Evolutionary conservation across 2,888 invertebrate genomes (phyloP), one percentile per base, ranked within the genome.

Genomic region (Drosophila villosipedis): DNA sequence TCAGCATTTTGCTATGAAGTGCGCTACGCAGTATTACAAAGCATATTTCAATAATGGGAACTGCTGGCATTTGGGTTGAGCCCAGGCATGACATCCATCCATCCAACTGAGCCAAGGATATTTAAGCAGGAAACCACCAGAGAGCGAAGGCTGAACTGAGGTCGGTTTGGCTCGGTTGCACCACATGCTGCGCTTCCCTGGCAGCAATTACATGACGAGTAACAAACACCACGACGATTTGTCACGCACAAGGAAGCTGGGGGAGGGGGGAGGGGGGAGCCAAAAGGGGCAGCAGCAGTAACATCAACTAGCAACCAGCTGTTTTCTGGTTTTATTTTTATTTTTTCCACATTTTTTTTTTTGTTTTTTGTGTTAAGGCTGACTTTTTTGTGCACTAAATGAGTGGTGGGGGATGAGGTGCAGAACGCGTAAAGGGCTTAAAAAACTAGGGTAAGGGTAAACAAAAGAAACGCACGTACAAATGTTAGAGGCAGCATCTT

Each of bases 141-240:
- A 28, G 6, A 37, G 12, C 61, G 60, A n/a, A 33, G 12, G 43
- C 37, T 35, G 28, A 57, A 28, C n/a, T 22, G 41, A 50, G 58
- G 31, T 58, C 50, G 57, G 65, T 59, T 68, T 55, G 28, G 57
- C 43, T 30, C 55, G 63, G 69, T 70, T 68, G 80, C 64, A 70
- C 81, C 82, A 82, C 89, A 88, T 80, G 78, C 82, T 77, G 87
- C 63, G 78, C 63, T 72, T 50, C 58, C 62, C 55, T 66, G 87
- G 63, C 85, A 73, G 84, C 90, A 84, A 90, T 90, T 88, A 80
- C 83, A 90, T 85, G 88, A 88, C 89, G 72, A 84, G 80, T 55
- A 89, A 70, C 88, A 89, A 87, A 73, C 74, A 78, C 82, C 78
- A 77, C 72, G 81, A 72, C 71, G 89, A 90, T 91, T 90, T 91